Percentiles rank a stretch among this genome's conserved stretches.
These are phyloP conservation scores for Leptatherina wallacei DNA, from an alignment of 2,797 vertebrate genomes.

Conservation along the genomic window DNA sequence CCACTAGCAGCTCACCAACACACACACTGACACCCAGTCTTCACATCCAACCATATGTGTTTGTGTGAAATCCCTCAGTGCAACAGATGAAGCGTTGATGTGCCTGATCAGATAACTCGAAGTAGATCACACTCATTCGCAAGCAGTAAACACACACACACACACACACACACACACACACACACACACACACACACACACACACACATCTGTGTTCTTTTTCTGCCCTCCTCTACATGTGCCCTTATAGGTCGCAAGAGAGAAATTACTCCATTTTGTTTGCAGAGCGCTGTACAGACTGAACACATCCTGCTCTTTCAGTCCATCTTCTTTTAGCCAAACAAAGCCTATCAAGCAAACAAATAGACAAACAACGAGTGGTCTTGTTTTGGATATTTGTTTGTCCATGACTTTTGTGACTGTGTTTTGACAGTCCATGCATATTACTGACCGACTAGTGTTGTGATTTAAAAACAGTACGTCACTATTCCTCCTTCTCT, in stretches of 20 bases:
- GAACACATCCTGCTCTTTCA: slow-evolving; percentile 76
- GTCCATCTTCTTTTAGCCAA: slow-evolving; percentile 64
- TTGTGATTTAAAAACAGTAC: slow-evolving; percentile 70
- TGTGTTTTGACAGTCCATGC: slow-evolving; percentile 77
- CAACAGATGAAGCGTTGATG: slow-evolving; percentile 76
- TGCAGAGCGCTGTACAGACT: slow-evolving; percentile 79
- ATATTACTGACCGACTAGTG: slow-evolving; percentile 82
- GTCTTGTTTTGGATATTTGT: slow-evolving; percentile 54
- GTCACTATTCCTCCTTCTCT: slow-evolving; percentile 24
- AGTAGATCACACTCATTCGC: slow-evolving; percentile 55
- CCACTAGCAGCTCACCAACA: slow-evolving; percentile 59
- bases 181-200: slow-evolving; percentile 35
- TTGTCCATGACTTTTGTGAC: slow-evolving; percentile 62
- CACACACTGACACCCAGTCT: slow-evolving; percentile 25
- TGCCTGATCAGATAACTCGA: slow-evolving; percentile 87
- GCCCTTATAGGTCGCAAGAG: slow-evolving; percentile 69
- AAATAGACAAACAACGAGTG: slow-evolving; percentile 41
- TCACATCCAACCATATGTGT: slow-evolving; percentile 51
- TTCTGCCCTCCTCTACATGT: slow-evolving; percentile 82
- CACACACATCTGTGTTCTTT: slow-evolving; percentile 60
- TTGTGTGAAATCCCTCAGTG: slow-evolving; percentile 59
- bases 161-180: slow-evolving; percentile 36
- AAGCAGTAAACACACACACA: slow-evolving; percentile 26
- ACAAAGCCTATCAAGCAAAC: slow-evolving; percentile 69
- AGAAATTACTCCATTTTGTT: slow-evolving; percentile 45